Evolutionary conservation across 2,797 vertebrate species (phyloP), one percentile per base, ranked within the genome.

Genomic region (Clarias pachynema): DNA sequence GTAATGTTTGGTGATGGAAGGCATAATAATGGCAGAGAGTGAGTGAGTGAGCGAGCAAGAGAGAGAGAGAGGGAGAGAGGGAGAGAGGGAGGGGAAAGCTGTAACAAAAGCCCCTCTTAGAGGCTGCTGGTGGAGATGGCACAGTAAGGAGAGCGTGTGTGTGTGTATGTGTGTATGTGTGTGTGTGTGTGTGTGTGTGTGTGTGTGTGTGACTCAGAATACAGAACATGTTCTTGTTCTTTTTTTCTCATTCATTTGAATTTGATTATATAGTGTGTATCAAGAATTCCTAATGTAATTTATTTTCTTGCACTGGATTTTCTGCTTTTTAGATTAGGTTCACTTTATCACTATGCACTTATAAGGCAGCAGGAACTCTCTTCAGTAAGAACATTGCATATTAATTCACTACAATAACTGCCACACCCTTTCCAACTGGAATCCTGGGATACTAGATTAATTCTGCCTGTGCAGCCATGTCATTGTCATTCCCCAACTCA

Each of bases 1-100:
- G 86, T 90, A 92, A 93, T 92, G 56, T 85, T 81, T 90, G 73
- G 85, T 90, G 89, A 92, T 93, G 89, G 93, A 91, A 94, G 92
- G 92, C 89, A 68, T 93, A 91, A 92, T 92, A 91, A 93, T 66
- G 44, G 37, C 31, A 69, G 22, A 12, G 26, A 63, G 75, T 37
- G 66, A 65, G 49, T 59, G 31, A 26, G 53, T 37, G 10, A 72
- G 31, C 57, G 57, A 68, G 82, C 44, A 37, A 82, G 24, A 26
- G 26, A 49, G 79, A 40, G 70, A 62, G 57, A 57, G 59, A 44
- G 57, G 40, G n/a, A n/a, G n/a, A 80, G 84, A 83, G 37, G 59
- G 26, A 75, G 89, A 90, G 88, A 70, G 63, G 87, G 62, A 63
- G 63, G 44, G 78, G 26, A 81, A 89, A 90, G 87, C 86, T 84